These are phyloP conservation scores for Sitta carolinensis DNA, from an alignment of 2,797 vertebrate genomes.

Conservation along the genomic window DNA sequence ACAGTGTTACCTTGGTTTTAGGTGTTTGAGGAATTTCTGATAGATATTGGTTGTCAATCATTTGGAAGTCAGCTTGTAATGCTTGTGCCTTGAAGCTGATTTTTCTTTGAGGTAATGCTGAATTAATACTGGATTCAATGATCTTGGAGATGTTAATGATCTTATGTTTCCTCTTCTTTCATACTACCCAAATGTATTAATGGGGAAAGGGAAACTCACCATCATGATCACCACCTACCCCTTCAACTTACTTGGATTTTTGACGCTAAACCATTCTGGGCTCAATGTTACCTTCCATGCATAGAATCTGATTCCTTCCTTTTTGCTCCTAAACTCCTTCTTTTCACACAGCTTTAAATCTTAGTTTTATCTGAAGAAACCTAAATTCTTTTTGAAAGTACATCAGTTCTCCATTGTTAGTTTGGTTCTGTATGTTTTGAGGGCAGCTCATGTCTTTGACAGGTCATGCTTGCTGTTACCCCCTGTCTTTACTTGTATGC, in stretches of 20 bases:
- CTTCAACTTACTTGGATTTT: neutral
- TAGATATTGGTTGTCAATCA: neutral
- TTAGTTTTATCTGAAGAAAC: neutral
- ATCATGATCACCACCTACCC: neutral
- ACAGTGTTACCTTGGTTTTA: neutral
- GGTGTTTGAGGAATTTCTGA: neutral
- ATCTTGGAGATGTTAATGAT: neutral
- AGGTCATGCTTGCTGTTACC: neutral
- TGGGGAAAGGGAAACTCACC: neutral
- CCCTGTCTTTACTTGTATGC: neutral
- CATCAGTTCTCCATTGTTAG: neutral
- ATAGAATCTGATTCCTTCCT: neutral
- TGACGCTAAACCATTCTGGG: neutral
- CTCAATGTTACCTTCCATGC: accelerated
- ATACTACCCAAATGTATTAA: neutral
- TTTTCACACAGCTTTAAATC: neutral
- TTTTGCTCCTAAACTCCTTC: neutral
- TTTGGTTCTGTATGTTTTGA: neutral
- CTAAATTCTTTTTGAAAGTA: neutral
- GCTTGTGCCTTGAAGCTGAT: neutral
- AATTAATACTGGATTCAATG: neutral
- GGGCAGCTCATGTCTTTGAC: neutral
- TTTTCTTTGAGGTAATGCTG: neutral
- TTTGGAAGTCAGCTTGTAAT: neutral
- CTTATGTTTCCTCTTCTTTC: neutral